Conservation (phyloP, 2,888 invertebrate species). For the Callinectes sapidus region DNA sequence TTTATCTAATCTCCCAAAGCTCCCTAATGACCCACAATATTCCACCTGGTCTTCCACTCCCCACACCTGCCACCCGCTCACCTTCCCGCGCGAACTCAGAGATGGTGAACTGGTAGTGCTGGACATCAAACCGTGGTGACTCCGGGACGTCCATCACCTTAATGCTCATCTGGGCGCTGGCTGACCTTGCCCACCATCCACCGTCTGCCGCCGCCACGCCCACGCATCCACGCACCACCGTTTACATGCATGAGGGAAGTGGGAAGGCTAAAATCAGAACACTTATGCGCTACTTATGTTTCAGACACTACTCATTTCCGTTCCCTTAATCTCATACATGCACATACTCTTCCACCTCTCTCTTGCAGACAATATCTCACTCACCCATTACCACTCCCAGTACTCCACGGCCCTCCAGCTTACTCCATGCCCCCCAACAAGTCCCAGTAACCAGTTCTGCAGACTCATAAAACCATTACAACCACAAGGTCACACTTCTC, state of each 20-base stretch:
- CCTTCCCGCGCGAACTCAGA: conserved; percentile 54
- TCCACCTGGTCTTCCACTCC: background rate
- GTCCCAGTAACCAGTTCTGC: no score
- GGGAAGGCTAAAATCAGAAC: background rate
- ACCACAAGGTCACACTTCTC: no score
- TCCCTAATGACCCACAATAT: background rate
- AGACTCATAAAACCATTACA: no score
- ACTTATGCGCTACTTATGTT: background rate
- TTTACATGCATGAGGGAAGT: background rate
- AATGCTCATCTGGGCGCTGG: conserved; percentile 31
- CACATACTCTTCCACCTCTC: background rate
- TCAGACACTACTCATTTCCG: background rate
- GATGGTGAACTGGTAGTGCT: conserved; percentile 51
- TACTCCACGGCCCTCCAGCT: background rate
- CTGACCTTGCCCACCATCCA: conserved; percentile 25
- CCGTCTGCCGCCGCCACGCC: background rate
- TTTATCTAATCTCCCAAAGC: no score
- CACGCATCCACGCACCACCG: background rate
- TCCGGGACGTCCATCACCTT: conserved; percentile 54
- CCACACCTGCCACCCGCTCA: conserved; percentile 22
- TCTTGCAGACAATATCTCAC: background rate
- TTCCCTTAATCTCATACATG: background rate
- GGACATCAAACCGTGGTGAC: conserved; percentile 38
- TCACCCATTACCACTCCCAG: background rate
- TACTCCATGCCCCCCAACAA: no score